Evolutionary conservation across 2,113 vertebrate species (phyloP), one percentile per base, ranked within the genome.

Genomic region (Halichoeres trimaculatus): DNA sequence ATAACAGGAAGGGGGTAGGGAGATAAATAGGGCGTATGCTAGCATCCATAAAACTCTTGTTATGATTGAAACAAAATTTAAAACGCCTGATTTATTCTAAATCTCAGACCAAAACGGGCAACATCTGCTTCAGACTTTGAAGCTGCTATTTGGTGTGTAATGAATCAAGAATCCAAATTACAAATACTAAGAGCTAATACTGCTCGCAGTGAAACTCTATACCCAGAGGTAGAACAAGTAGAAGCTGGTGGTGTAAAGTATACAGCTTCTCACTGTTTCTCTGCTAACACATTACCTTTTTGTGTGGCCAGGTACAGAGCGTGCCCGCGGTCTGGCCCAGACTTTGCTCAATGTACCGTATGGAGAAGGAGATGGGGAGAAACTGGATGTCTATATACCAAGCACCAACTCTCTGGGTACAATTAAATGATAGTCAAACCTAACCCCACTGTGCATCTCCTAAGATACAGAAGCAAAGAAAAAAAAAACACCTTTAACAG

Each of bases 331-430:
- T 20, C 20, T 88, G 14, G 52, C 75, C 40, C 93, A 84, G 41
- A 95, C 84, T 2, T 59, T 90, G 30, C 91, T 97, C 67, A 84
- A 95, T 1, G 86, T 98, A 9, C 93, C 95, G 1, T 99, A 98
- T 0, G 96, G 98, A 5, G 80, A 81, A 0, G 84, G 91, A 0
- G 92, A 94, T 0, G 80, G 92, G 22, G 97, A 98, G 80, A 96
- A 91, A 47, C 68, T 98, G 82, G 97, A 99, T 38, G 85, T 98
- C 17, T 99, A 98, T 69, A 81, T 98, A 2, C 97, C 97, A 0
- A 54, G 64, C 8, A 87, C 74, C 3, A 71, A 53, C 5, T 79
- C 88, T n/a, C 78, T 88, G 71, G 91, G 97, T 97, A 85, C 47
- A 84, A 12, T 55, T 10, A 12, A 14, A 11, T 19, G 30, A 30